Evolutionary conservation across 2,113 vertebrate species (phyloP).

Genomic region (Heterotilapia buettikoferi): DNA sequence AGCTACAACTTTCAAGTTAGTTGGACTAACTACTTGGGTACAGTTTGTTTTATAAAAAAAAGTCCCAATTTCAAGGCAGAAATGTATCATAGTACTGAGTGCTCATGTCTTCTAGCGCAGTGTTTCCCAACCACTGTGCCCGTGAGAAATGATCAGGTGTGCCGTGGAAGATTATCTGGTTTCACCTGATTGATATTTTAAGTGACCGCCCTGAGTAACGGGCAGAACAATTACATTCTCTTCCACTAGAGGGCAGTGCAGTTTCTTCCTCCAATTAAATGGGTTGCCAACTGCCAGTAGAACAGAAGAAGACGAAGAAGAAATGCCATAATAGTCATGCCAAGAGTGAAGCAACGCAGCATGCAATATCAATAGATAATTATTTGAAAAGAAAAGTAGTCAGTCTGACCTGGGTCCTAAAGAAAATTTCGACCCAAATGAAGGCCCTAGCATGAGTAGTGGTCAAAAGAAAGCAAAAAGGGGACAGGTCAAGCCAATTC

Average conservation of each 20-base stretch:
- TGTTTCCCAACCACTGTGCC: background rate
- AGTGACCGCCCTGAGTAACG: fast-evolving
- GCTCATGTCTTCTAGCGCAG: background rate
- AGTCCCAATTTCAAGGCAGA: background rate
- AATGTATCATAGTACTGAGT: background rate
- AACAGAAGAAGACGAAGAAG: fast-evolving
- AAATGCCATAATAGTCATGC: background rate
- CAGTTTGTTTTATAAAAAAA: background rate
- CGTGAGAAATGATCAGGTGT: background rate
- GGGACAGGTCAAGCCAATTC: background rate
- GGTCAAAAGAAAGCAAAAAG: background rate
- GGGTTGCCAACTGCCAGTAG: background rate
- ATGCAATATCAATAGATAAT: background rate
- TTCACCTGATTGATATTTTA: background rate
- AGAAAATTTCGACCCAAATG: background rate
- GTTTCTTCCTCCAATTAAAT: background rate
- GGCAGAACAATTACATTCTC: background rate
- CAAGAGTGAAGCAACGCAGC: background rate
- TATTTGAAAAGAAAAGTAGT: background rate
- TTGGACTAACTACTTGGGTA: background rate
- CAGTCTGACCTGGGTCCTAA: fast-evolving
- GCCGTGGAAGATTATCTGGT: background rate
- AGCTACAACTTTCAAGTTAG: background rate
- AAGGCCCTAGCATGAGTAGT: background rate
- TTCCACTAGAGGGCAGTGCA: background rate